phyloP scores from a whole-genome alignment of 1,140 invertebrate genomes.

The Andrena cerasifolii region DNA sequence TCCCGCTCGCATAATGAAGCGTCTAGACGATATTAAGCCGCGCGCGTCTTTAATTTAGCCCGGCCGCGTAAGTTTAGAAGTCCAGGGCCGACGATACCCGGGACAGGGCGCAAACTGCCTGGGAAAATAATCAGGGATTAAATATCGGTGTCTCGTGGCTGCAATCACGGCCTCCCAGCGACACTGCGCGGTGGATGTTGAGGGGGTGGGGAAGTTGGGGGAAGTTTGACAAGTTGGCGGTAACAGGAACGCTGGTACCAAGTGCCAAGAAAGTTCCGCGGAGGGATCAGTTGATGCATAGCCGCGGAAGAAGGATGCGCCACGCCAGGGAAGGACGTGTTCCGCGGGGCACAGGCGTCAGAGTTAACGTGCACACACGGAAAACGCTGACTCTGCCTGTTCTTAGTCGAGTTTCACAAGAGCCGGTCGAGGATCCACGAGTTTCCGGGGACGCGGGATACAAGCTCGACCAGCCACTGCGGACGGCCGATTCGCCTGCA shows the following conservation, averaged over 20 bases:
- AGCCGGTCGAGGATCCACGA: slow-evolving; percentile 7
- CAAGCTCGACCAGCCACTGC: slow-evolving; percentile 51
- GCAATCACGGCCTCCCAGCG: slow-evolving; percentile 43
- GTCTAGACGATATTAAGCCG: not conserved
- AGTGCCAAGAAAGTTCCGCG: slow-evolving; percentile 65
- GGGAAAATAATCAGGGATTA: slow-evolving; percentile 56
- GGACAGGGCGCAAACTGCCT: slow-evolving; percentile 6
- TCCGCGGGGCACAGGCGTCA: slow-evolving; percentile 50
- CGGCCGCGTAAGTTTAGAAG: not conserved
- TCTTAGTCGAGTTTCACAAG: slow-evolving; percentile 53
- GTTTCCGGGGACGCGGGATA: slow-evolving; percentile 44
- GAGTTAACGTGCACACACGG: slow-evolving; percentile 36
- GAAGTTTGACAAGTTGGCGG: slow-evolving; percentile 67
- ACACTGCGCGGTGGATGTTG: slow-evolving; percentile 36
- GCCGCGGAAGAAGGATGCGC: slow-evolving; percentile 61
- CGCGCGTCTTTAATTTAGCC: not conserved
- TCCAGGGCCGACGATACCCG: not conserved
- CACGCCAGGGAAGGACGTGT: slow-evolving; percentile 53
- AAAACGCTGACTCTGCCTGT: slow-evolving; percentile 55
- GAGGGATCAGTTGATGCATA: slow-evolving; percentile 67
- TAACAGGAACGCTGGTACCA: slow-evolving; percentile 59
- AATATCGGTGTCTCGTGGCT: slow-evolving; percentile 53
- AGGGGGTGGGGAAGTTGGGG: slow-evolving; percentile 58
- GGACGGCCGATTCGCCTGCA: slow-evolving; percentile 50
- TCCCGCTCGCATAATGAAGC: not conserved